Evolutionary conservation across 2,888 invertebrate genomes (phyloP), one percentile per base, ranked within the genome.

Genomic region (Amphipoea oculea): DNA sequence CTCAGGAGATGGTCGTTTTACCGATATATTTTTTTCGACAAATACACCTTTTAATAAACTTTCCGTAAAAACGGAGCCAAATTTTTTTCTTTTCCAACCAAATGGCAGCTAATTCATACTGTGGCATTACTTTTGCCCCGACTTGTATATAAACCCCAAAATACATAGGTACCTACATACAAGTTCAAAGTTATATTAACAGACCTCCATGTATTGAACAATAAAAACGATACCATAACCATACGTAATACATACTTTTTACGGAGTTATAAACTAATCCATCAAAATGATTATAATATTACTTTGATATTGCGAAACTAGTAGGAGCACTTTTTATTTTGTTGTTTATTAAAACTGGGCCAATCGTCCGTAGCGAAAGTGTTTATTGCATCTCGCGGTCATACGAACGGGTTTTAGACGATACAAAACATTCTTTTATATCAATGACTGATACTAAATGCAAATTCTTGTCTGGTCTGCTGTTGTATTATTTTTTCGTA

Each of bases 291-390:
- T 76, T n/a, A 67, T 40, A 48, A 40, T 9, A 65, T 36, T 36
- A 36, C 36, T 7, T 42, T 45, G 51, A 60, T 40, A 40, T 68
- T 51, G 48, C 14, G 5, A 73, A 85, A 84, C 68, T 17, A 71
- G 86, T 23, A 54, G 60, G 36, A 45, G 4, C 75, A 84, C 77
- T 78, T 84, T 78, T 81, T 63, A 36, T 81, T 84, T 78, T 70
- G 36, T 74, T 84, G 51, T 69, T 70, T 40, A 45, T 75, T 11
- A 7, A 17, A 62, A 36, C 6, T 73, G 29, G 42, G 57, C 20
- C 60, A 75, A n/a, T 78, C 42, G 36, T 80, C 9, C 2, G 2
- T n/a, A 72, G 68, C 29, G 85, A 85, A 85, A 82, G 85, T 85
- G 72, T 69, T 77, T 73, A 29, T 69, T 63, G 42, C 51, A 76